Base-by-base conservation (phyloP, 2,113 vertebrate species). In the Butorides virescens region DNA sequence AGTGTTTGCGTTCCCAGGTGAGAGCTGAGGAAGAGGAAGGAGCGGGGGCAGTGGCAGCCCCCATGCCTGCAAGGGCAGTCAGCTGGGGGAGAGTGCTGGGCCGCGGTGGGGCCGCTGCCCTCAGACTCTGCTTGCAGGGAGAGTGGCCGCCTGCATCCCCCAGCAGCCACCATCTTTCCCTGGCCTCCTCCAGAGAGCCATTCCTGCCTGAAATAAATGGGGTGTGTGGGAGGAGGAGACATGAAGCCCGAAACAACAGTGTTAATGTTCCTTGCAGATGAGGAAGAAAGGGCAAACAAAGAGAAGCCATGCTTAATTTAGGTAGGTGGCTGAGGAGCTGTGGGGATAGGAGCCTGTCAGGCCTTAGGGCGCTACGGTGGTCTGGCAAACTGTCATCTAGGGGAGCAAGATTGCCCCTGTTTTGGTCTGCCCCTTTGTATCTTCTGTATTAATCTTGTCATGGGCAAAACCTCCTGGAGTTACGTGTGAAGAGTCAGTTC, bases 321-420 rank as follows among this genome's bases (percentile, higher is more conserved):
- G 18, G 18, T 37, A 55, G 17, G 15, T 59, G 27, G 11, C 65
- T 80, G 56, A 74, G 32, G 17, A 74, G 5, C 11, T 61, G 12
- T 1, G 6, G 12, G 5, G 5, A 22, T 18, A 55, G 16, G 46
- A 66, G 9, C 11, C 22, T 0, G 0, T 75, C 36, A 65, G 18
- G 18, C 26, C 29, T 3, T 72, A 13, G 18, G 16, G 15, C 14
- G 76, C 26, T 78, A 3, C 46, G 18, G n/a, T 52, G 46, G 21
- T 67, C 26, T 61, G 55, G 49, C 32, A 79, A 6, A 20, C 30
- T 73, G 13, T 70, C 5, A 0, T 21, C 17, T 66, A 46, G 25
- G 46, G 29, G 19, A 77, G 4, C 5, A 77, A 49, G 55, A 70
- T 2, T 61, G 36, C 7, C 11, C 4, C 13, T 58, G 4, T 36